These are phyloP conservation scores for Brachypalpus laphriformis DNA, from an alignment of 2,888 invertebrate genomes.

Conservation along the genomic window DNA sequence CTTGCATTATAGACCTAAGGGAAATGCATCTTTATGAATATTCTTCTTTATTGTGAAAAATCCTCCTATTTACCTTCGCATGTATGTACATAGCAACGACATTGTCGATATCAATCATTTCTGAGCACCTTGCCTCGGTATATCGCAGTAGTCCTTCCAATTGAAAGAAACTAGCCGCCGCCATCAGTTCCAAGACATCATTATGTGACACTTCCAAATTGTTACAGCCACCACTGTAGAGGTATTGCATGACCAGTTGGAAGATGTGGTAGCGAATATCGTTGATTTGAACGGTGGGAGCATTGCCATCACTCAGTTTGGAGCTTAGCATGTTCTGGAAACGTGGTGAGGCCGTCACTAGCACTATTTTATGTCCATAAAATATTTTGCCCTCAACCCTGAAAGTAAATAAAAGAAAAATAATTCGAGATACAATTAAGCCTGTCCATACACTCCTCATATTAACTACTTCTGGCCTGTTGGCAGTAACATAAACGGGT, in stretches of 20 bases:
- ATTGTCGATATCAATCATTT: constrained; percentile 93
- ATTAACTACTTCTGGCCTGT: not conserved
- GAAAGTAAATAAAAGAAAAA: constrained; percentile 47
- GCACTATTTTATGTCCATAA: constrained; percentile 96
- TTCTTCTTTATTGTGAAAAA: not conserved
- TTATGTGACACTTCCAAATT: constrained; percentile 90
- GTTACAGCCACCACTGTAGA: constrained; percentile 94
- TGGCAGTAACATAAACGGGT: not conserved
- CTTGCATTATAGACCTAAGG: constrained; percentile 92
- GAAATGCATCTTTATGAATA: not conserved
- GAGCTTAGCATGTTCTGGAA: constrained; percentile 93
- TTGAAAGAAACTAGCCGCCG: constrained; percentile 96
- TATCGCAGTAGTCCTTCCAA: constrained; percentile 92
- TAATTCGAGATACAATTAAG: not conserved
- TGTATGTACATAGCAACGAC: constrained; percentile 96
- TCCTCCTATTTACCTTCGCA: constrained; percentile 88
- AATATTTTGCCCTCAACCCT: constrained; percentile 95
- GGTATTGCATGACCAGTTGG: constrained; percentile 94
- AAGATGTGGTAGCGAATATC: constrained; percentile 96
- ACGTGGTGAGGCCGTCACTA: constrained; percentile 94
- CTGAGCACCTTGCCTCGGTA: constrained; percentile 93
- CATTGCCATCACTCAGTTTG: constrained; percentile 88
- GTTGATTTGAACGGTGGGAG: constrained; percentile 95
- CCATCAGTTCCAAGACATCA: constrained; percentile 94
- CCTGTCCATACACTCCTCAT: no score